These are phyloP conservation scores for Aethes cnicana DNA, from an alignment of 2,888 invertebrate species.

Conservation along the genomic window DNA sequence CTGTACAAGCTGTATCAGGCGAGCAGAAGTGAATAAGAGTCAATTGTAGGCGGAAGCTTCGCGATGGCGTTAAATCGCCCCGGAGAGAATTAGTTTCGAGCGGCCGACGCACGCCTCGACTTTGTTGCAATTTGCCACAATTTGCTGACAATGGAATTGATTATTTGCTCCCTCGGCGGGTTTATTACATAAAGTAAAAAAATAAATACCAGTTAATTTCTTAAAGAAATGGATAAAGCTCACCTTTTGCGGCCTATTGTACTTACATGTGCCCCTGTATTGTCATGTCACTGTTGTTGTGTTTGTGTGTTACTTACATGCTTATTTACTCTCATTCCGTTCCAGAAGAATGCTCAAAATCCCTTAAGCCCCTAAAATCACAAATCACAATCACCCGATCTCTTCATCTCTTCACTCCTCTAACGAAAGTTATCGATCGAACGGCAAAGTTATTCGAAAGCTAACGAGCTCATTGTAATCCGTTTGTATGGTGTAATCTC, in stretches of 20 bases:
- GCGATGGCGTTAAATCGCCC: slow-evolving; percentile 58
- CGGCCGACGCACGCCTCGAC: slow-evolving; percentile 50
- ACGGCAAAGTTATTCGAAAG: slow-evolving; percentile 40
- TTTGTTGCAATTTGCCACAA: slow-evolving; percentile 65
- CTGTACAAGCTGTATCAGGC: slow-evolving; percentile 35
- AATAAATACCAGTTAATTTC: no score
- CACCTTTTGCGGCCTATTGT: no score
- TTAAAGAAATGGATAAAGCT: no score
- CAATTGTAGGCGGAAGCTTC: slow-evolving; percentile 44
- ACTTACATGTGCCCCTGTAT: no score
- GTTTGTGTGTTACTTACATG: no score
- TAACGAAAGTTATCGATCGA: slow-evolving; percentile 30
- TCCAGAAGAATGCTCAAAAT: slow-evolving; percentile 6
- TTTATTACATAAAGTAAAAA: not conserved
- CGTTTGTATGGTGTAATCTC: slow-evolving; percentile 41
- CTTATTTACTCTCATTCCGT: not conserved
- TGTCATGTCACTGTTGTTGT: no score
- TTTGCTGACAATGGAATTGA: slow-evolving; percentile 49
- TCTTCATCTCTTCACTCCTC: slow-evolving; percentile 13
- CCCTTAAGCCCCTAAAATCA: slow-evolving; percentile 5
- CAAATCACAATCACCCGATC: slow-evolving; percentile 19
- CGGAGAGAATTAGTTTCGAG: slow-evolving; percentile 54
- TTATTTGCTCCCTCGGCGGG: slow-evolving; percentile 35
- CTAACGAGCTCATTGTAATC: slow-evolving; percentile 39
- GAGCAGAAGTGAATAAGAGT: slow-evolving; percentile 46